Evolutionary conservation across 1,140 invertebrate species (phyloP).

Genomic region (Homalodisca vitripennis): DNA sequence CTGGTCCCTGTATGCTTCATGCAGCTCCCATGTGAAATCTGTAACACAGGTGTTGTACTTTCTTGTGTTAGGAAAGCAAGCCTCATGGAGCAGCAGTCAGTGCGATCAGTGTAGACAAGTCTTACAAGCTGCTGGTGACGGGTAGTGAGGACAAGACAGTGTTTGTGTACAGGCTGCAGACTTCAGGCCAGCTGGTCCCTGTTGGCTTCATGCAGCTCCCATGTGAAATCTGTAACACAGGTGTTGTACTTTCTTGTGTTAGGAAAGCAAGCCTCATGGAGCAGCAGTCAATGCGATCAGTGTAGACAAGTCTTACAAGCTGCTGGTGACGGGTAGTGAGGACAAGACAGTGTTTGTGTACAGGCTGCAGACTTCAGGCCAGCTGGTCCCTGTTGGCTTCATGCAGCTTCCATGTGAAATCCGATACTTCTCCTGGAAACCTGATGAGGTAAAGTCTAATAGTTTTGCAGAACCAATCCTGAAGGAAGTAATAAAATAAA

Average conservation of each 20-base stretch:
- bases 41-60: no score
- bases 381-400: slow-evolving; percentile 62
- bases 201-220: slow-evolving; percentile 63
- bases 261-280: slow-evolving; percentile 65
- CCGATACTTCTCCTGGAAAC: slow-evolving; percentile 65
- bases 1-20: slow-evolving; percentile 65
- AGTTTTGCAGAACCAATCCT: no score
- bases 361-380: slow-evolving; percentile 44
- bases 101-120: slow-evolving; percentile 57
- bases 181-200: slow-evolving; percentile 50
- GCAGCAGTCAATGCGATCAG: slow-evolving; percentile 58
- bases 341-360: slow-evolving; percentile 69
- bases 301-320: slow-evolving; percentile 53
- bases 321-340: slow-evolving; percentile 62
- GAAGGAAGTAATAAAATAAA: no score
- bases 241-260: slow-evolving; percentile 46
- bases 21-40: no score
- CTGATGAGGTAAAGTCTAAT: slow-evolving; percentile 45
- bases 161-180: slow-evolving; percentile 59
- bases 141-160: slow-evolving; percentile 64
- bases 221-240: no score
- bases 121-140: slow-evolving; percentile 57
- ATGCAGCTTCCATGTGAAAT: slow-evolving; percentile 58
- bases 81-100: slow-evolving; percentile 63
- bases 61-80: slow-evolving; percentile 56